Conservation (phyloP, 1,140 invertebrate genomes). For the Cydia strobilella region DNA sequence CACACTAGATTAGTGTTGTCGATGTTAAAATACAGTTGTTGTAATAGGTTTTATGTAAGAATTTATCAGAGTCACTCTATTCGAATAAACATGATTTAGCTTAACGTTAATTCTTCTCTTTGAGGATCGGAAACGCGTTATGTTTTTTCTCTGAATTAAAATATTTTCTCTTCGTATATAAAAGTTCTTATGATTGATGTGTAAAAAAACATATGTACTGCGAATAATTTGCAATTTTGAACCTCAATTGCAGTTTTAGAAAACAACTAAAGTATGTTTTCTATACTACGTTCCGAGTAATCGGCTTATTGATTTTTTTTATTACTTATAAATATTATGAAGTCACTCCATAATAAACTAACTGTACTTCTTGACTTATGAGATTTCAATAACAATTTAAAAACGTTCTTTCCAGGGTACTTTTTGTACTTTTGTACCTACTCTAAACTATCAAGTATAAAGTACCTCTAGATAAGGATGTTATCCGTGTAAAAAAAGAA, state of each 20-base stretch:
- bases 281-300: not conserved
- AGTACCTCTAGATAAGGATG: constrained; percentile 15
- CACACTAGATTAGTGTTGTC: constrained; percentile 30
- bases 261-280: not conserved
- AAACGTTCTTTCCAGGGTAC: constrained; percentile 29
- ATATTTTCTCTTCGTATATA: not conserved
- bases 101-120: not conserved
- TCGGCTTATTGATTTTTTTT: not conserved
- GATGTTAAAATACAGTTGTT: constrained; percentile 1
- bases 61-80: not conserved
- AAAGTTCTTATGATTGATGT: not conserved
- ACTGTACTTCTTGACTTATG: not conserved
- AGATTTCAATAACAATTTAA: not conserved
- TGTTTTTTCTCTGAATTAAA: not conserved
- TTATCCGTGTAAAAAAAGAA: not conserved
- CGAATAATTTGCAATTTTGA: too few species aligned
- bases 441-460: constrained; percentile 29
- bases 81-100: not conserved
- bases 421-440: constrained; percentile 30
- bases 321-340: not conserved
- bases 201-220: not conserved
- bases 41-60: not conserved
- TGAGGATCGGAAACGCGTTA: not conserved
- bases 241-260: not conserved
- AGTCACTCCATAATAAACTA: not conserved